phyloP scores from a whole-genome alignment of 2,113 vertebrate genomes.

The Dascyllus trimaculatus region DNA sequence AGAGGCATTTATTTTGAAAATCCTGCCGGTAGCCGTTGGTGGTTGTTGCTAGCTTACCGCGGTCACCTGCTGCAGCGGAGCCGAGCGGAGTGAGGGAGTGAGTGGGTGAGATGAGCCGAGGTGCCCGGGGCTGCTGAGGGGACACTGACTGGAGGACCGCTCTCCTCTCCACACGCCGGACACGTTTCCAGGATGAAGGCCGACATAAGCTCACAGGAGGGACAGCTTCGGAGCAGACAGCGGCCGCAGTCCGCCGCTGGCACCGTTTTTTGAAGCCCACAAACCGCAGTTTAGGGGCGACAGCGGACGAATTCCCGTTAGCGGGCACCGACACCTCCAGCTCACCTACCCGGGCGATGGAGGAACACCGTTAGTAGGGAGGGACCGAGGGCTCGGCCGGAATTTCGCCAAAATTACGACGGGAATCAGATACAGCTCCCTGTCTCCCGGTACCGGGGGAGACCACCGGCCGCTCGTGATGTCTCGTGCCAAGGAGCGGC shows the following conservation, averaged over 20 bases:
- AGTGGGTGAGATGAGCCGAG: not conserved
- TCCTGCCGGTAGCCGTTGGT: not conserved
- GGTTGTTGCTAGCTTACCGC: not conserved
- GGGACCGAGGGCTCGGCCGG: constrained; percentile 7
- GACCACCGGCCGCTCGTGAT: constrained; percentile 72
- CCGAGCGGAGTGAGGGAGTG: constrained; percentile 6
- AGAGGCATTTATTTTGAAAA: constrained; percentile 56
- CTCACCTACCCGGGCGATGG: constrained; percentile 23
- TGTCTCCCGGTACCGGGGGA: constrained; percentile 76
- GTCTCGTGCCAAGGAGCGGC: constrained; percentile 78
- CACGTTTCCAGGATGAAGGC: not conserved
- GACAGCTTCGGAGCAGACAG: not conserved
- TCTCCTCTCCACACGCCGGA: not conserved
- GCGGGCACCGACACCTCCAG: constrained; percentile 1
- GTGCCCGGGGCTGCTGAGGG: not conserved
- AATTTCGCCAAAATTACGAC: constrained; percentile 76
- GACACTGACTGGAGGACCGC: not conserved
- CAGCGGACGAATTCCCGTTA: not conserved
- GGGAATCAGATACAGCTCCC: constrained; percentile 76
- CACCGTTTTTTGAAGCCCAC: not conserved
- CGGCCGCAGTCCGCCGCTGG: not conserved
- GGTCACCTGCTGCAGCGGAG: constrained; percentile 65
- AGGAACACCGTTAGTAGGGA: constrained; percentile 21
- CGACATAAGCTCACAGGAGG: not conserved
- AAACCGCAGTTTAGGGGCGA: constrained; percentile 25